These are phyloP conservation scores for Dolichotis patagonum DNA, from an alignment of 2,113 vertebrate genomes.

Conservation along the genomic window DNA sequence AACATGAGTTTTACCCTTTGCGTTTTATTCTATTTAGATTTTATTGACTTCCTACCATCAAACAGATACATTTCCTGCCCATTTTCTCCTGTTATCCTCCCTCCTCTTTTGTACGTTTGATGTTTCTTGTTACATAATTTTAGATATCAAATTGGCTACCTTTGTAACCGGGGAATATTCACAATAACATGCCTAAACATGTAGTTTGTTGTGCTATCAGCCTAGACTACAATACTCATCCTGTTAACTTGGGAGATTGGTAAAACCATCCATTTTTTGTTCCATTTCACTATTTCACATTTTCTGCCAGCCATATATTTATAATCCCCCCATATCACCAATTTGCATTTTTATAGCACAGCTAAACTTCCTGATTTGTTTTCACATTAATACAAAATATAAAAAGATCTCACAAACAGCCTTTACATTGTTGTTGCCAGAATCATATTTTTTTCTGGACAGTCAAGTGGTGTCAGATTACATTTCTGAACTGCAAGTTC, in stretches of 20 bases:
- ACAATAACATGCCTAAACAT: no score
- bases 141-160: background rate
- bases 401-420: background rate
- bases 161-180: background rate
- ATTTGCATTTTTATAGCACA: background rate
- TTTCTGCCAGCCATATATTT: background rate
- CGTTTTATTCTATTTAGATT: background rate
- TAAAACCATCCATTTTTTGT: background rate
- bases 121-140: background rate
- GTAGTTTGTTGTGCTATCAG: fast-evolving
- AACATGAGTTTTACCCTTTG: background rate
- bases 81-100: background rate
- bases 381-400: background rate
- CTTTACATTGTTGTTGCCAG: background rate
- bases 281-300: background rate
- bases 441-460: background rate
- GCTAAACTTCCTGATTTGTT: background rate
- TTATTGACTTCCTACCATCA: background rate
- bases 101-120: background rate
- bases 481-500: background rate
- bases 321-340: no score
- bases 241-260: no score
- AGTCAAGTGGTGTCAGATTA: no score
- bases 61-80: background rate
- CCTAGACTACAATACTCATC: background rate